Base-by-base conservation (phyloP, 2,797 vertebrate species). In the Perodicticus potto region DNA sequence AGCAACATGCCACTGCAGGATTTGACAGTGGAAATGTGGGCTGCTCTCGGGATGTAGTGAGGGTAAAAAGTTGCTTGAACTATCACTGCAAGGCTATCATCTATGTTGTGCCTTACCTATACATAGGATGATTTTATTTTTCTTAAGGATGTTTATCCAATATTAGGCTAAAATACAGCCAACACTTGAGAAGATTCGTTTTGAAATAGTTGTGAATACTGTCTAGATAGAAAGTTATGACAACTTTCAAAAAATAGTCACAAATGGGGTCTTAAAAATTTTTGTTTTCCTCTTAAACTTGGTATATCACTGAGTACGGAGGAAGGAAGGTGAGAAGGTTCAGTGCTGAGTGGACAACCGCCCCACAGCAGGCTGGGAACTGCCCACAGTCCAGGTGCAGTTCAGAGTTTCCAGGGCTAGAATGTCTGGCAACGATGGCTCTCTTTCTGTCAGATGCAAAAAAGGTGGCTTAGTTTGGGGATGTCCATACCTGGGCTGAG, bases 201-300 rank as follows among this genome's bases (percentile, higher is more conserved):
- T 93, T 96, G 87, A 94, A 95, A 83, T n/a, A 37, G 17, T 80
- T 32, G 72, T 69, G 17, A 65, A 80, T 80, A 49, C 4, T 81
- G 23, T 67, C 49, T 73, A 34, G 63, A 82, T 40, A 14, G 29
- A 82, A 72, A 89, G 40, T 90, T 80, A 49, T 22, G 59, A 80
- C 22, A 83, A 37, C 12, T 91, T 92, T 70, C 0, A 65, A 63
- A 91, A 86, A 89, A 57, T 37, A 37, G 37, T 81, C 89, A 80
- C 32, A 86, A n/a, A 43, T 8, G 16, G 3, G 11, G 20, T 81
- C 84, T 45, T 43, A 6, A 55, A 34, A 27, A 23, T 10, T 3
- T 70, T 59, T 45, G 70, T 19, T 34, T 0, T 40, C 0, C 4
- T 12, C 25, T 91, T 78, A 74, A 94, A 76, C 8, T 65, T 55